phyloP scores from a whole-genome alignment of 1,140 invertebrate species.

The Ditylenchus dipsaci region DNA sequence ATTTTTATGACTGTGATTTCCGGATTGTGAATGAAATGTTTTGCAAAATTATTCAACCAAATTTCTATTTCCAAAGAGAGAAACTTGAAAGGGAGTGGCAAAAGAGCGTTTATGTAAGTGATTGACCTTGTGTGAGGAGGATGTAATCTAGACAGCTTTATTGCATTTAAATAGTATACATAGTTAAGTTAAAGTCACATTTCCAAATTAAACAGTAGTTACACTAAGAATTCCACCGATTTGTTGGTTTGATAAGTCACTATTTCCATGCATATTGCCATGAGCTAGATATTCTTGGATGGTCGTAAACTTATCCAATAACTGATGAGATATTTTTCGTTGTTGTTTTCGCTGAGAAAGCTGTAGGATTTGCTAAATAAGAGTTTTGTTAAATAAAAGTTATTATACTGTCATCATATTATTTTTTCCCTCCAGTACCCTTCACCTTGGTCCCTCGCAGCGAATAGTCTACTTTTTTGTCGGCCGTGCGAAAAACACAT shows the following conservation, averaged over 20 bases:
- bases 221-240: constrained; percentile 38
- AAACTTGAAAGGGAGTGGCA: too few relatives aligned
- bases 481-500: too few relatives aligned
- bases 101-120: too few relatives aligned
- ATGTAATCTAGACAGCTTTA: too few relatives aligned
- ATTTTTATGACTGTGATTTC: too few relatives aligned
- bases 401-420: not conserved
- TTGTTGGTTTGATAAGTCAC: constrained; percentile 16
- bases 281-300: constrained; percentile 63
- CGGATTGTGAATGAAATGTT: too few relatives aligned
- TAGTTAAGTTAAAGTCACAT: too few relatives aligned
- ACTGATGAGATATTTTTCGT: constrained; percentile 60
- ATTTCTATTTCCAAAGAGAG: too few relatives aligned
- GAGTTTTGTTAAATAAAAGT: not conserved
- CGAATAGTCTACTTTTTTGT: too few relatives aligned
- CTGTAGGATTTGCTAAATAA: constrained; percentile 57
- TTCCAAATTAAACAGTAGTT: constrained; percentile 29
- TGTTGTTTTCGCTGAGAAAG: constrained; percentile 63
- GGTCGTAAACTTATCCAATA: constrained; percentile 63
- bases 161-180: too few relatives aligned
- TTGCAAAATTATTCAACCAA: too few relatives aligned
- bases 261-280: constrained; percentile 27
- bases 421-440: not conserved
- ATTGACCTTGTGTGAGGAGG: too few relatives aligned
- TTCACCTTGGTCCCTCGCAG: not conserved